Evolutionary conservation across 2,888 invertebrate genomes (phyloP), one percentile per base, ranked within the genome.

Genomic region (Agriopis marginaria): DNA sequence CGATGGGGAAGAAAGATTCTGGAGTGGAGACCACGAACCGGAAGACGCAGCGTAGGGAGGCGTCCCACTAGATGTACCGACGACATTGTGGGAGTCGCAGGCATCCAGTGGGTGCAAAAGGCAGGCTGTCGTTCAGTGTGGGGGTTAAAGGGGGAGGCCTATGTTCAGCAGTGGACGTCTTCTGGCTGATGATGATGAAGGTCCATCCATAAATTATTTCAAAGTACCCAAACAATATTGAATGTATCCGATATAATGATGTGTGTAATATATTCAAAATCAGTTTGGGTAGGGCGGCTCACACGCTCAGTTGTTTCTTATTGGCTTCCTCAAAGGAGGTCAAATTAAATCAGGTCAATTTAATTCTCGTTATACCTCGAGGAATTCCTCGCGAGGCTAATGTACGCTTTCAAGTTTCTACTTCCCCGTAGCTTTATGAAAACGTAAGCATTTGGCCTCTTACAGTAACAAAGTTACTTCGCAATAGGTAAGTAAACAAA

Each of bases 281-380:
- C 61, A 65, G 61, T 64, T 61, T 50, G 49, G 65, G 50, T 60
- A 50, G 50, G 45, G 23, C 44, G 51, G 45, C 61, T 61, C 61
- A 65, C 65, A 62, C 61, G 69, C 65, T 60, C 61, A 69, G 51
- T 69, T 69, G 69, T 69, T 65, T 56, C 69, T 64, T 68, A 65
- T 69, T 62, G 65, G 65, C 56, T 65, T 65, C 56, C 69, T 62
- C 69, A 65, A 69, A 69, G 69, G 65, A 69, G 69, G 65, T 64
- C 65, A 65, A 62, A 69, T 69, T 69, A 80, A 82, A 82, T 82
- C 77, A 77, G 82, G 80, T 77, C 76, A 80, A 81, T 79, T 78
- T 77, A 76, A 80, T 76, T 75, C 71, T 66, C 76, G 73, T 71
- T 77, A 75, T 79, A 79, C 75, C 75, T 79, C 70, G 71, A 81